These are phyloP conservation scores for Sinonovacula constricta DNA, from an alignment of 1,140 invertebrate species.

Conservation along the genomic window DNA sequence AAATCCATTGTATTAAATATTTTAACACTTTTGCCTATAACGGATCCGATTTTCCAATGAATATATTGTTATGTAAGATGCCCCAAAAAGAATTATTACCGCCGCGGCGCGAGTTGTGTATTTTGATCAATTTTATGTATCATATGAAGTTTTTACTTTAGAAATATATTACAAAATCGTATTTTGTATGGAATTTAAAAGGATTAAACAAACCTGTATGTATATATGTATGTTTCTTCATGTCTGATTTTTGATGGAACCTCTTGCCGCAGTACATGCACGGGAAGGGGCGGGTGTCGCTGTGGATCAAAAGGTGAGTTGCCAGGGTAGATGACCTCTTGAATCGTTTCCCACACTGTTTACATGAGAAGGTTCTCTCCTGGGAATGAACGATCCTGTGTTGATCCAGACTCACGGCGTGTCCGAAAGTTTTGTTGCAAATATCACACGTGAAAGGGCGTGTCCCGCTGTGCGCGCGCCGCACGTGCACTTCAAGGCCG, in stretches of 20 bases:
- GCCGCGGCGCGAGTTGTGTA: too few species aligned
- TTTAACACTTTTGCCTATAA: too few species aligned
- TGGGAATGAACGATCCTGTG: slow-evolving; percentile 92
- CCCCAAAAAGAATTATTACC: too few species aligned
- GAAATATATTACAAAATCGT: too few species aligned
- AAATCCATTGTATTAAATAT: too few species aligned
- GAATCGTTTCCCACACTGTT: slow-evolving; percentile 97
- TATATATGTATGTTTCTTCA: slow-evolving; percentile 99
- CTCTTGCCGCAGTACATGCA: slow-evolving; percentile 91
- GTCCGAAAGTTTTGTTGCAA: slow-evolving; percentile 98
- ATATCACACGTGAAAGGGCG: slow-evolving; percentile 95
- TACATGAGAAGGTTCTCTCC: slow-evolving; percentile 96
- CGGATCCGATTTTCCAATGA: too few species aligned
- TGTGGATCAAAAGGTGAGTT: slow-evolving; percentile 99
- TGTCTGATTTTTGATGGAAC: slow-evolving; percentile 99
- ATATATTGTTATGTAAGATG: too few species aligned
- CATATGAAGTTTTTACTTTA: too few species aligned
- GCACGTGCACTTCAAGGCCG: slow-evolving; percentile 92
- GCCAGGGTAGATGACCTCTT: slow-evolving; percentile 98
- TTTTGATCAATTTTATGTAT: too few species aligned
- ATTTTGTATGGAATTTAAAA: too few species aligned
- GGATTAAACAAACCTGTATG: slow-evolving; percentile 96
- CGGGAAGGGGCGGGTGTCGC: slow-evolving; percentile 86
- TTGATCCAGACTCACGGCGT: slow-evolving; percentile 96
- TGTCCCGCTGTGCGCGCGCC: slow-evolving; percentile 94